phyloP scores from a whole-genome alignment of 2,888 invertebrate genomes.

The Erannis defoliaria region DNA sequence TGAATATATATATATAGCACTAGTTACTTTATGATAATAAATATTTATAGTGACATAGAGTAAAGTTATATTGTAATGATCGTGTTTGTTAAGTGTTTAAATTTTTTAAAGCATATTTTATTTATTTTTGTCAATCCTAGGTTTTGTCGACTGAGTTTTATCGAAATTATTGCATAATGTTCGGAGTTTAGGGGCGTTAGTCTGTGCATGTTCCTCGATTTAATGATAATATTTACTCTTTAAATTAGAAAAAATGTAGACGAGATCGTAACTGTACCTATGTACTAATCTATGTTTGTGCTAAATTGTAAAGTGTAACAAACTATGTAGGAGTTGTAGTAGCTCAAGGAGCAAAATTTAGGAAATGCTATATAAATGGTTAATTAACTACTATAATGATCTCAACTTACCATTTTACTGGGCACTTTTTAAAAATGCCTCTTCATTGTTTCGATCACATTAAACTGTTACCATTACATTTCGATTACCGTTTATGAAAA shows the following conservation, averaged over 20 bases:
- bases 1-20: constrained; percentile 38
- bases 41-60: constrained; percentile 55
- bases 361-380: constrained; percentile 54
- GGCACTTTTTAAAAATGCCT: constrained; percentile 47
- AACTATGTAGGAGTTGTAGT: constrained; percentile 47
- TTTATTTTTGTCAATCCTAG: constrained; percentile 39
- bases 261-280: constrained; percentile 44
- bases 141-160: constrained; percentile 54
- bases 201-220: constrained; percentile 45
- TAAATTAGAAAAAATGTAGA: constrained; percentile 25
- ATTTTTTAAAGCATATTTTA: constrained; percentile 43
- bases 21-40: constrained; percentile 44
- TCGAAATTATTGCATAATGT: constrained; percentile 45
- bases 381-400: constrained; percentile 59
- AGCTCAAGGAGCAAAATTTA: constrained; percentile 69
- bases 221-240: constrained; percentile 26
- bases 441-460: constrained; percentile 52
- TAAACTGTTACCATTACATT: constrained; percentile 50
- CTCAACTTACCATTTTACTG: constrained; percentile 66
- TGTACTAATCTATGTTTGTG: constrained; percentile 48
- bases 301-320: constrained; percentile 62
- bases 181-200: constrained; percentile 25
- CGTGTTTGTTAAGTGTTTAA: constrained; percentile 48
- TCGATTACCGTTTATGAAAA: constrained; percentile 34
- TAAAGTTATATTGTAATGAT: constrained; percentile 31